Percentiles rank a stretch among this genome's conserved stretches.
phyloP scores from a whole-genome alignment of 2,888 invertebrate species.

The Pteria penguin region DNA sequence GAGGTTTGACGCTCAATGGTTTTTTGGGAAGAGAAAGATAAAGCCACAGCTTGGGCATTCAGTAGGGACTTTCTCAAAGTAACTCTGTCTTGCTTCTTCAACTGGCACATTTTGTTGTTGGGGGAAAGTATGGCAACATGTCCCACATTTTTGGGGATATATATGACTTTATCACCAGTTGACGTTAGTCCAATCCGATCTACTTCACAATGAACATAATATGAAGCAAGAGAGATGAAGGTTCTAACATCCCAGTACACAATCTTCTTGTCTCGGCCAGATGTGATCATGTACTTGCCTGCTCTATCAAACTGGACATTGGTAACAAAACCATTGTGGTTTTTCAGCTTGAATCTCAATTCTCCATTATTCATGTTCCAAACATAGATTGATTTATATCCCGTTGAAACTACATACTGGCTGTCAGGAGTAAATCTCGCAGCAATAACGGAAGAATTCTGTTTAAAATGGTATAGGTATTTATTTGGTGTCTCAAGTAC shows the following conservation, averaged over 20 bases:
- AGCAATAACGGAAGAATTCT: conserved; percentile 59
- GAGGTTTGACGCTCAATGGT: neutral
- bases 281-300: conserved; percentile 61
- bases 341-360: conserved; percentile 61
- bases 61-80: conserved; percentile 38
- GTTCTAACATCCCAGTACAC: conserved; percentile 63
- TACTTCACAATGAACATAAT: conserved; percentile 60
- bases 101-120: conserved; percentile 52
- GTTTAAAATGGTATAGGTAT: conserved; percentile 59
- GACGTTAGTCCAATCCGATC: conserved; percentile 53
- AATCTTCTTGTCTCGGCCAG: conserved; percentile 64
- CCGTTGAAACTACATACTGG: conserved; percentile 60
- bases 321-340: conserved; percentile 65
- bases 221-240: conserved; percentile 58
- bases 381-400: conserved; percentile 66
- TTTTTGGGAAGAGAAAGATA: conserved; percentile 63
- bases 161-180: conserved; percentile 55
- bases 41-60: conserved; percentile 63
- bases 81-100: conserved; percentile 46
- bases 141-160: conserved; percentile 59
- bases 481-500: conserved; percentile 57
- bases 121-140: conserved; percentile 60
- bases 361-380: conserved; percentile 62
- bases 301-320: conserved; percentile 58
- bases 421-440: conserved; percentile 61